A percentile compares a stretch with the other conserved stretches of the same genome.
phyloP scores from a whole-genome alignment of 2,888 invertebrate species.

The Platerodrilus igneus region DNA sequence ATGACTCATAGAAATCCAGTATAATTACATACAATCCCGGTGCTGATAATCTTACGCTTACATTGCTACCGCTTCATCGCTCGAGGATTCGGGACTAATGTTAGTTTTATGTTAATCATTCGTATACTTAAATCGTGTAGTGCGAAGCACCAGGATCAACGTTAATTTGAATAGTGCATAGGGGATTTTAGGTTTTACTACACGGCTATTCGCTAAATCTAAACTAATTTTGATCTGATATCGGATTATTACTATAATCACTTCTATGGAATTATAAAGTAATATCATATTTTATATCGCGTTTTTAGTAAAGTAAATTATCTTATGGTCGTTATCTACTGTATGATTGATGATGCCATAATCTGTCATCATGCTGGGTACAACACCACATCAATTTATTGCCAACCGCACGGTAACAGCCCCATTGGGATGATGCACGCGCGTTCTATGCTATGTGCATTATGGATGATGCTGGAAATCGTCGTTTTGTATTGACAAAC shows the following conservation, averaged over 20 bases:
- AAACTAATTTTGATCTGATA: constrained; percentile 14
- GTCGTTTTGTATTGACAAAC: too few relatives aligned
- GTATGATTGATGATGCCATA: constrained; percentile 48
- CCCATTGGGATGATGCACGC: constrained; percentile 10
- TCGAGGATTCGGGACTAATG: constrained; percentile 38
- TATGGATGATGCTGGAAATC: too few relatives aligned
- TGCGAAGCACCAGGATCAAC: constrained; percentile 34
- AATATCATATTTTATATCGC: constrained; percentile 5
- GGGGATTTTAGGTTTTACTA: constrained; percentile 31
- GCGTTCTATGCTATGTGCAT: constrained; percentile 6
- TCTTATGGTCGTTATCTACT: constrained; percentile 35
- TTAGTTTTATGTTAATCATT: constrained; percentile 42
- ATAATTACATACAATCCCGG: constrained; percentile 38
- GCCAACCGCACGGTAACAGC: constrained; percentile 26
- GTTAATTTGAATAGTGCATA: constrained; percentile 35
- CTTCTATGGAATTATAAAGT: background rate
- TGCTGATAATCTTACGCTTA: constrained; percentile 38
- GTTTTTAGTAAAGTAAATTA: constrained; percentile 12
- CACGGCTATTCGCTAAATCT: constrained; percentile 14
- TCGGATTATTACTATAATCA: constrained; percentile 4
- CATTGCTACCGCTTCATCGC: constrained; percentile 29
- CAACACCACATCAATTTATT: constrained; percentile 43
- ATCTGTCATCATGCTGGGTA: constrained; percentile 47
- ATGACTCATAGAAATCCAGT: constrained; percentile 31
- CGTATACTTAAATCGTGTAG: constrained; percentile 34